Evolutionary conservation across 2,888 invertebrate species (phyloP).

Genomic region (Perizoma flavofasciatum): DNA sequence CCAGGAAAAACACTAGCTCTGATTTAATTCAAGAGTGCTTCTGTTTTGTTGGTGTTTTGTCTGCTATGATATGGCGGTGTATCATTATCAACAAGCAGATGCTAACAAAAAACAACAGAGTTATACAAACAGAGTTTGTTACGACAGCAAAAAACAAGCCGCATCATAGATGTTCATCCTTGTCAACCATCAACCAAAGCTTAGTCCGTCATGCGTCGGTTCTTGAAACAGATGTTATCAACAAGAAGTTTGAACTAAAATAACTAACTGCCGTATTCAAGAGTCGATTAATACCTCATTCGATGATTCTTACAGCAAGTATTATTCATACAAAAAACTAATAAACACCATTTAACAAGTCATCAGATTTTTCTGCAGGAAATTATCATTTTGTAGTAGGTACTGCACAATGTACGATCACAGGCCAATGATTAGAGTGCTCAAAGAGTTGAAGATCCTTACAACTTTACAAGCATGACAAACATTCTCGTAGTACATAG

Average conservation of each 20-base stretch:
- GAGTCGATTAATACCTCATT: neutral
- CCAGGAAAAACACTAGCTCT: conserved; percentile 7
- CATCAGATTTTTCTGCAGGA: conserved; percentile 5
- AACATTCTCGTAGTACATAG: conserved; percentile 1
- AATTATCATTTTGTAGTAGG: neutral
- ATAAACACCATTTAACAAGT: conserved; percentile 7
- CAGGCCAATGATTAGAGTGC: neutral
- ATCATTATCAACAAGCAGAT: no score
- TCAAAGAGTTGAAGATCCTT: conserved; percentile 8
- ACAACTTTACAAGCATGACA: neutral
- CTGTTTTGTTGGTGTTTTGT: neutral
- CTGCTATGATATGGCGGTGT: neutral
- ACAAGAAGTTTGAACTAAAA: neutral
- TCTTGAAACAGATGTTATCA: conserved; percentile 3
- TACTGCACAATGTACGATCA: neutral
- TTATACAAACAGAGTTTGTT: no score
- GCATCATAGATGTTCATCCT: no score
- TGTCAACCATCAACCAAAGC: no score
- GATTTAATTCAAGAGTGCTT: conserved; percentile 10
- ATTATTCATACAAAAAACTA: conserved; percentile 8
- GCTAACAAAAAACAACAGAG: no score
- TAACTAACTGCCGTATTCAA: conserved; percentile 5
- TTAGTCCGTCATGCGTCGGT: neutral
- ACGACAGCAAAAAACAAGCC: no score
- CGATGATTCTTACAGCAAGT: conserved; percentile 6